These are phyloP conservation scores for Colinus virginianus DNA, from an alignment of 2,113 vertebrate genomes.

Conservation along the genomic window DNA sequence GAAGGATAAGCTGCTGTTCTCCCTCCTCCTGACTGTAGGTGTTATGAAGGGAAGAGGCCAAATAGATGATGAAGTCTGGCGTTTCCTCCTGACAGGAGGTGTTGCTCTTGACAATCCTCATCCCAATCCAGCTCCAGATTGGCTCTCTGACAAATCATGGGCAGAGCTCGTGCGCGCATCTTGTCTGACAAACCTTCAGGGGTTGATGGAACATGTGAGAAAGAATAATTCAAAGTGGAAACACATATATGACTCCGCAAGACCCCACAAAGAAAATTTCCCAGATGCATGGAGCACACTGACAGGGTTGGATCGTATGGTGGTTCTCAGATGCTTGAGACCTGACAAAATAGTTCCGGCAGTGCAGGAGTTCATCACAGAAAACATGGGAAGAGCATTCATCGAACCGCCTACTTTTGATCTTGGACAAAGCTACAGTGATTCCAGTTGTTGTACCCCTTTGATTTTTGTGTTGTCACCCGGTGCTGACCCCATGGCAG, in stretches of 20 bases:
- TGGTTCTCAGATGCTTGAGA: constrained; percentile 88
- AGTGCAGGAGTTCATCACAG: constrained; percentile 84
- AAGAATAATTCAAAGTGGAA: constrained; percentile 82
- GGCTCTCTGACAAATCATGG: constrained; percentile 92
- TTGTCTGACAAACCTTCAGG: constrained; percentile 74
- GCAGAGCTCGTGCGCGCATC: constrained; percentile 89
- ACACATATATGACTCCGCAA: constrained; percentile 86
- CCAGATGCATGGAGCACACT: constrained; percentile 81
- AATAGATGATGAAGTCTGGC: constrained; percentile 85
- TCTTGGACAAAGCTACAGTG: constrained; percentile 87
- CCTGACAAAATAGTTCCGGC: constrained; percentile 92
- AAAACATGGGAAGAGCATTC: constrained; percentile 85
- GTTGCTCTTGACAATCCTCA: constrained; percentile 90
- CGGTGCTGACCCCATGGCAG: constrained; percentile 93
- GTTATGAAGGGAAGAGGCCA: constrained; percentile 86
- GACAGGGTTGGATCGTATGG: constrained; percentile 82
- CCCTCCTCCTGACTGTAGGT: constrained; percentile 88
- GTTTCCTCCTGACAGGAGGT: constrained; percentile 90
- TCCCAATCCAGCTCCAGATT: constrained; percentile 87
- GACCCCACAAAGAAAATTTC: constrained; percentile 83
- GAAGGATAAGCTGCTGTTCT: constrained; percentile 94
- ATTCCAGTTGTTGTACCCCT: constrained; percentile 90
- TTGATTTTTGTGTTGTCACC: constrained; percentile 92
- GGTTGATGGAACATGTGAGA: constrained; percentile 82
- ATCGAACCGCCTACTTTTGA: constrained; percentile 92